Conservation (phyloP, 23 tunicate genomes). For the Trididemnum nubilum region DNA sequence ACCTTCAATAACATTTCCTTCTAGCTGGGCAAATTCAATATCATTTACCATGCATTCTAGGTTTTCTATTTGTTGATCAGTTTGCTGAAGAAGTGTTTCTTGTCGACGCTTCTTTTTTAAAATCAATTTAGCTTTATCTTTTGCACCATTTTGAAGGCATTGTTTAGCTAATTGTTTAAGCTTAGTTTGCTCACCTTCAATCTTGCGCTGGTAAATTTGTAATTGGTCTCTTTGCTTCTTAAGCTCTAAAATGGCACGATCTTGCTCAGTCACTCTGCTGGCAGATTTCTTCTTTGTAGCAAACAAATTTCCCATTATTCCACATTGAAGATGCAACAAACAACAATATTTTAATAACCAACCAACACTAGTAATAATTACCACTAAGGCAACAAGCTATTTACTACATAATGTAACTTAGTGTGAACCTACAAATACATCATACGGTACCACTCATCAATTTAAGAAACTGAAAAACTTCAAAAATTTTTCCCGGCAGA, state of each 20-base stretch:
- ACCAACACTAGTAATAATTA: too few relatives aligned
- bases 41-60: conserved; percentile 79
- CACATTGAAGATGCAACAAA: too few relatives aligned
- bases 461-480: too few relatives aligned
- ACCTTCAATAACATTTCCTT: conserved; percentile 79
- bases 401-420: too few relatives aligned
- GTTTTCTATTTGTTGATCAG: conserved; percentile 84
- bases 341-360: too few relatives aligned
- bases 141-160: conserved; percentile 64
- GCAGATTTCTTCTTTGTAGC: conserved; percentile 73
- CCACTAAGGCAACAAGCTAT: too few relatives aligned
- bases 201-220: conserved; percentile 69
- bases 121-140: conserved; percentile 76
- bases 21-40: conserved; percentile 93
- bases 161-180: conserved; percentile 66
- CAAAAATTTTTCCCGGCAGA: too few relatives aligned
- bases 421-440: too few relatives aligned
- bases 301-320: conserved; percentile 77
- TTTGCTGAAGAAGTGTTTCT: conserved; percentile 71
- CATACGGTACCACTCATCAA: too few relatives aligned
- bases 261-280: conserved; percentile 83
- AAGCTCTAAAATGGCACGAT: conserved; percentile 80
- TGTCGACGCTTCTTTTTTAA: conserved; percentile 86
- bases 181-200: conserved; percentile 83
- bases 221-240: conserved; percentile 93